These are phyloP conservation scores for Piprites chloris DNA, from an alignment of 2,113 vertebrate genomes.

Conservation along the genomic window DNA sequence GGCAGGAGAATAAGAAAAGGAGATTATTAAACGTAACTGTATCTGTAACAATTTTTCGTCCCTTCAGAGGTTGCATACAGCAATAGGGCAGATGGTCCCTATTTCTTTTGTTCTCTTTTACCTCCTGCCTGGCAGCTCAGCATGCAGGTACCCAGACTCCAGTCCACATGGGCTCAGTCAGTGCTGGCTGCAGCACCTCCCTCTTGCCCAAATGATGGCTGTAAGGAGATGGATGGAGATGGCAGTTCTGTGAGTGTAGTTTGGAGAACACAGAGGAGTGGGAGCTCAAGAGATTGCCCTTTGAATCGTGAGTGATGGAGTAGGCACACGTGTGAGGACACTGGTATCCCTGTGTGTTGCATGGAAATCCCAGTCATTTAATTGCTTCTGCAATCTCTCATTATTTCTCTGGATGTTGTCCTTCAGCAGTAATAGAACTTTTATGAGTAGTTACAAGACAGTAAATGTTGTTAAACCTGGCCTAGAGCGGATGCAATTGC, in stretches of 20 bases:
- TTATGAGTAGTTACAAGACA: neutral
- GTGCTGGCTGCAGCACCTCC: fast-evolving
- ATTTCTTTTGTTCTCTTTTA: neutral
- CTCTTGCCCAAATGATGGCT: neutral
- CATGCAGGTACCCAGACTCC: neutral
- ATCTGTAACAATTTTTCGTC: neutral
- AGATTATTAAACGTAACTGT: neutral
- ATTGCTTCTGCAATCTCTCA: neutral
- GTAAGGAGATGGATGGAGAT: neutral
- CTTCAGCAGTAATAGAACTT: neutral
- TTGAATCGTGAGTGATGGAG: neutral
- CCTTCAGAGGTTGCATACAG: neutral
- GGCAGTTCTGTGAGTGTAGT: neutral
- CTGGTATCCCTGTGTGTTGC: neutral
- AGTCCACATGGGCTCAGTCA: neutral
- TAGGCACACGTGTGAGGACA: neutral
- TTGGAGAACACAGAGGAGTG: neutral
- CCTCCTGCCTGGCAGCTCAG: neutral
- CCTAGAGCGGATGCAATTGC: neutral
- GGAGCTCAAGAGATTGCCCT: neutral
- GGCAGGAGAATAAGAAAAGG: neutral
- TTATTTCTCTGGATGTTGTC: neutral
- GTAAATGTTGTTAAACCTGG: neutral
- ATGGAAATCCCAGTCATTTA: neutral
- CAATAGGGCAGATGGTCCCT: neutral